Conservation (phyloP, 1,140 invertebrate genomes). For the Drosophila novamexicana region DNA sequence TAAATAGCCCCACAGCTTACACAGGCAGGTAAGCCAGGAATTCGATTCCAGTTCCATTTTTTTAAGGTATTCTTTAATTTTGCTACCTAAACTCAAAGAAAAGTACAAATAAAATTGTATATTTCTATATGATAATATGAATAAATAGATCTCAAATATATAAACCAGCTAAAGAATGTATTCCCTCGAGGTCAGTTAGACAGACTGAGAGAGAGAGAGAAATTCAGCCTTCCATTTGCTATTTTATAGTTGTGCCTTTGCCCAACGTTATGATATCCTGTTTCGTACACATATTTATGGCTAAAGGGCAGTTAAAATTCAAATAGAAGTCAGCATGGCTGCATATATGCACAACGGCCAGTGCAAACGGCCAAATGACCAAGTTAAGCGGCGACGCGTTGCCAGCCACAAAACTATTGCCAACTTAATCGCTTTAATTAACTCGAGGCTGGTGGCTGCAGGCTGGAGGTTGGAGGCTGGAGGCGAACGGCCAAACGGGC, state of each 20-base stretch:
- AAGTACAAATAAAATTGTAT: no score
- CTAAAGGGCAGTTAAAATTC: neutral
- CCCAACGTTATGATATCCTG: no score
- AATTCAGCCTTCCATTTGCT: neutral
- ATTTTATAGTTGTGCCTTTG: no score
- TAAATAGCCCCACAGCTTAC: no score
- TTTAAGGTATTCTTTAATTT: no score
- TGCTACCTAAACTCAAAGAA: no score
- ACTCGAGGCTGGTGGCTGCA: constrained; percentile 29
- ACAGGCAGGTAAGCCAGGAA: no score
- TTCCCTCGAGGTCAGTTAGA: neutral
- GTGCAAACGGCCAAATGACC: constrained; percentile 4
- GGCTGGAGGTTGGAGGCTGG: neutral
- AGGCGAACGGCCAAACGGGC: constrained; percentile 1
- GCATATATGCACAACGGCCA: neutral
- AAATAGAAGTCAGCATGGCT: neutral
- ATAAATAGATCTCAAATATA: no score
- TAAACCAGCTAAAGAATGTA: no score
- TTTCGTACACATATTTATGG: neutral
- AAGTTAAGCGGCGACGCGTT: constrained; percentile 14
- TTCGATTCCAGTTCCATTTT: no score
- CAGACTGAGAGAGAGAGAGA: neutral
- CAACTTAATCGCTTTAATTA: constrained; percentile 75
- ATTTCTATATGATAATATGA: no score
- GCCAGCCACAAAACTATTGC: constrained; percentile 56